Percentiles rank a stretch among this genome's conserved stretches.
Evolutionary conservation across 1,140 invertebrate genomes (phyloP).

Genomic region (Tyrophagus putrescentiae): DNA sequence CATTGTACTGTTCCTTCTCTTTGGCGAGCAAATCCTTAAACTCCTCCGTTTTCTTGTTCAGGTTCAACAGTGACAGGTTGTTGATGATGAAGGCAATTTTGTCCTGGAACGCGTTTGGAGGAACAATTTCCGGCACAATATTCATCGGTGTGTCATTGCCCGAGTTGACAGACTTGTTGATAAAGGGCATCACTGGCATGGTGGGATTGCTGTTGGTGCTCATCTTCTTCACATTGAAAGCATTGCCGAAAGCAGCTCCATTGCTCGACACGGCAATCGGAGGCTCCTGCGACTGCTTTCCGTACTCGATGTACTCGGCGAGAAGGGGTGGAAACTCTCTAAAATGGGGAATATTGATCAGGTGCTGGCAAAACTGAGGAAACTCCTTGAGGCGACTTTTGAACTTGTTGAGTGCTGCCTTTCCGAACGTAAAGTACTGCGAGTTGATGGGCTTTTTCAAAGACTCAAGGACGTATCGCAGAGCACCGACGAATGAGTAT

Average conservation of each 20-base stretch:
- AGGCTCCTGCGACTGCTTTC: slow-evolving; percentile 67
- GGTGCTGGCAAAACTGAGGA: slow-evolving; percentile 87
- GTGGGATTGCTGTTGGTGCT: slow-evolving; percentile 33
- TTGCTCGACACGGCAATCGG: slow-evolving; percentile 50
- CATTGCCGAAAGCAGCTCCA: background rate
- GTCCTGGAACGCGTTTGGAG: slow-evolving; percentile 68
- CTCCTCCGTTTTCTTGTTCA: slow-evolving; percentile 81
- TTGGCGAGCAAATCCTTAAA: slow-evolving; percentile 77
- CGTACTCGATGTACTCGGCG: slow-evolving; percentile 79
- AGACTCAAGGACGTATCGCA: slow-evolving; percentile 81
- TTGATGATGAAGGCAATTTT: slow-evolving; percentile 99
- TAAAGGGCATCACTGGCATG: slow-evolving; percentile 34
- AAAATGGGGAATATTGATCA: slow-evolving; percentile 77
- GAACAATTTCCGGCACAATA: slow-evolving; percentile 73
- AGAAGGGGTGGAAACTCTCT: slow-evolving; percentile 75
- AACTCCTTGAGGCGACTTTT: slow-evolving; percentile 76
- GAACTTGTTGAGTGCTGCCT: slow-evolving; percentile 82
- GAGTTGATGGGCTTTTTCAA: slow-evolving; percentile 64
- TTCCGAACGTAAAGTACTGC: slow-evolving; percentile 93
- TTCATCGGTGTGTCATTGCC: slow-evolving; percentile 93
- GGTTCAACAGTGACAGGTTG: slow-evolving; percentile 88
- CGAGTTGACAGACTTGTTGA: slow-evolving; percentile 42
- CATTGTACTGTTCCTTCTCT: slow-evolving; percentile 54
- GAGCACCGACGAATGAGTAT: slow-evolving; percentile 66
- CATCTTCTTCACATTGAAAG: slow-evolving; percentile 27